Base-by-base conservation (phyloP, 2,888 invertebrate species). In the Prosopocoilus inquinatus region DNA sequence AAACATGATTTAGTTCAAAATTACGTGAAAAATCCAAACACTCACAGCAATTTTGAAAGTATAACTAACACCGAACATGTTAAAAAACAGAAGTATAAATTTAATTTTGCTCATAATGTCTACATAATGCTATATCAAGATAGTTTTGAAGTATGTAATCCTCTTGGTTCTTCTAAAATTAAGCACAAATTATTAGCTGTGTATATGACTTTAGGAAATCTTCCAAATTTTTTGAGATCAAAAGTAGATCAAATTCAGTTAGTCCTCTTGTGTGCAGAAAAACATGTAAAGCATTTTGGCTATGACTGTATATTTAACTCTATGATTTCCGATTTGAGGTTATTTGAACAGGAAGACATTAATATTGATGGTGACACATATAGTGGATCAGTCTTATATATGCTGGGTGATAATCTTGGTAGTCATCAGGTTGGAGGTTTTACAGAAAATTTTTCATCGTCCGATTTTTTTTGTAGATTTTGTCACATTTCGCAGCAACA, bases 361-460 rank as follows among this genome's bases (percentile, higher is more conserved):
- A 8, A 28, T 28, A 35, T 62, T 39, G 41, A 2, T 67, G 3
- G 16, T 64, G 34, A 60, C 60, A 16, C 16, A 16, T 16, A 16
- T 3, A 3, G 16, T 2, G 16, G 16, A 16, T 16, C 16, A 16
- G 16, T 16, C 3, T 16, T 16, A 16, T 16, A 16, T 16, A 58
- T 68, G 11, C 20, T 59, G 48, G 64, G 64, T 1, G 66, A 67
- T 47, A 66, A 64, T 58, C 53, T 67, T 47, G 66, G 66, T 9
- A 57, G 64, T 49, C 68, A 70, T 49, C 61, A 65, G 55, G 56
- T 71, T 33, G 70, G 69, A 32, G 70, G 68, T n/a, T 69, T 65
- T 63, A 32, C 33, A 15, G 64, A 65, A 64, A 70, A 65, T 57
- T 69, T 70, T 51, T 51, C 20, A 3, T 48, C 57, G 46, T n/a